These are phyloP conservation scores for Catharus minimus DNA, from an alignment of 2,113 vertebrate species.

Conservation along the genomic window DNA sequence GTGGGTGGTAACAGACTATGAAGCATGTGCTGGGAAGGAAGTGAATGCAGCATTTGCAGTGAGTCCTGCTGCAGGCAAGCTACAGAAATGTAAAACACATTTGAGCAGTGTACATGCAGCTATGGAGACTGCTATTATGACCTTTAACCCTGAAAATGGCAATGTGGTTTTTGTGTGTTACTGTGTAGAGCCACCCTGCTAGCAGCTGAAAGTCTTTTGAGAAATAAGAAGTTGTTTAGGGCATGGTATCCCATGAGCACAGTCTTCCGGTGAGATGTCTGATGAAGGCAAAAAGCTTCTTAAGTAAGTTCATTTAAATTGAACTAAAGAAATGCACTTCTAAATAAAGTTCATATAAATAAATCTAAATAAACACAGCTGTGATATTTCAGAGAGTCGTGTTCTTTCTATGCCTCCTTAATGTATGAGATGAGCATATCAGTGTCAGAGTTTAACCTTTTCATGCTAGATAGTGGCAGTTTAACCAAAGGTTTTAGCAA, in stretches of 20 bases:
- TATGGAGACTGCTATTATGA: not conserved
- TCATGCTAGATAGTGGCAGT: not conserved
- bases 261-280: not conserved
- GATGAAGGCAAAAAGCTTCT: conserved; percentile 4
- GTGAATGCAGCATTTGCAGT: not conserved
- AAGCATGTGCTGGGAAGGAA: not conserved
- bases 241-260: not conserved
- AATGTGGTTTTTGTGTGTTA: not conserved
- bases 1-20: not conserved
- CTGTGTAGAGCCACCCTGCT: not conserved
- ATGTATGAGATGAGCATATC: not conserved
- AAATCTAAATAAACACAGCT: conserved; percentile 42
- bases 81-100: not conserved
- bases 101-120: not conserved
- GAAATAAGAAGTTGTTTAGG: not conserved
- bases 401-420: not conserved
- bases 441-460: not conserved
- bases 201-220: not conserved
- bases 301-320: not conserved
- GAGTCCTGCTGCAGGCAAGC: not conserved
- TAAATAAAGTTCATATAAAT: conserved; percentile 32
- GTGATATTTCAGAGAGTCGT: not conserved
- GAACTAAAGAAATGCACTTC: not conserved
- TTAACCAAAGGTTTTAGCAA: not conserved
- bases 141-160: not conserved